These are phyloP conservation scores for Lerema accius DNA, from an alignment of 1,140 invertebrate genomes.

Conservation along the genomic window DNA sequence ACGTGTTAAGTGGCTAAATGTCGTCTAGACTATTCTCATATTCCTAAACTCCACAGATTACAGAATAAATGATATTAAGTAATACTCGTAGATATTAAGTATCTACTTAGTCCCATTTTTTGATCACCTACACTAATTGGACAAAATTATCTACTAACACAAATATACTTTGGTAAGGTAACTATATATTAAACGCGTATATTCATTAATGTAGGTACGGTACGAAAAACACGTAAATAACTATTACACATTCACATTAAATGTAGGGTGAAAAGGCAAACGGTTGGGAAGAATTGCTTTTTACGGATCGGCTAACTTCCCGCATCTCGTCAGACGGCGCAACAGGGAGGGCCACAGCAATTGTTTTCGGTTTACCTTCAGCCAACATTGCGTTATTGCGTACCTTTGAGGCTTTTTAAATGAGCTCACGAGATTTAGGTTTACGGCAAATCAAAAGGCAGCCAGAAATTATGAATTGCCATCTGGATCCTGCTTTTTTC, in stretches of 20 bases:
- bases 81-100: no score
- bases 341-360: conserved; percentile 45
- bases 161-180: not conserved
- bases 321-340: conserved; percentile 45
- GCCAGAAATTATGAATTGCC: not conserved
- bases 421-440: conserved; percentile 58
- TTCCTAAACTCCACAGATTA: no score
- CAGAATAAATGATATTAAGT: no score
- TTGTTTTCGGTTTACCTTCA: conserved; percentile 65
- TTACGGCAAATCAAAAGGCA: conserved; percentile 11
- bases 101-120: not conserved
- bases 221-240: conserved; percentile 45
- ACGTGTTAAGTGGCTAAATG: no score
- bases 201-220: conserved; percentile 11
- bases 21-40: no score
- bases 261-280: conserved; percentile 73
- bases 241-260: conserved; percentile 64
- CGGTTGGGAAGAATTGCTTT: conserved; percentile 72
- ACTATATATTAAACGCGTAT: conserved; percentile 2
- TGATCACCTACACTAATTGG: not conserved
- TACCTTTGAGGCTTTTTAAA: conserved; percentile 66
- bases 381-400: conserved; percentile 65
- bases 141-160: not conserved
- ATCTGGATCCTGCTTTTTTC: no score
- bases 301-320: conserved; percentile 71